Conservation (phyloP, 2,888 invertebrate genomes). For the Archaeoteleia sp. region DNA sequence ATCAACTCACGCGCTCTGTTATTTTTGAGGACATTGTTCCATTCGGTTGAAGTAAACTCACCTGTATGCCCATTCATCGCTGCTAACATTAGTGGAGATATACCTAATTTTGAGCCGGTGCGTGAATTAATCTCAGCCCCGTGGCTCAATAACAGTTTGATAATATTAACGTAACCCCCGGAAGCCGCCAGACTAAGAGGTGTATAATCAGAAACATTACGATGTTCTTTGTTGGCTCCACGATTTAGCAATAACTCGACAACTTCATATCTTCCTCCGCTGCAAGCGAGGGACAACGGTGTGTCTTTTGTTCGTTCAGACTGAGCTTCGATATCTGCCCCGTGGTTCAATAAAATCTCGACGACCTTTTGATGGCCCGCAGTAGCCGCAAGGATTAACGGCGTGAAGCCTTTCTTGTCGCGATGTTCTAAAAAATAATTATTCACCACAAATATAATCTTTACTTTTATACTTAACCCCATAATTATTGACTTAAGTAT, state of each 20-base stretch:
- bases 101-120: constrained; percentile 97
- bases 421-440: constrained; percentile 83
- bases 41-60: too few relatives aligned
- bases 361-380: constrained; percentile 95
- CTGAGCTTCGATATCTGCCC: constrained; percentile 98
- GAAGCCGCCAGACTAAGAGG: constrained; percentile 99
- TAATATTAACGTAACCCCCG: constrained; percentile 98
- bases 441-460: too few relatives aligned
- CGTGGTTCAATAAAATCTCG: constrained; percentile 93
- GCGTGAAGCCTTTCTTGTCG: constrained; percentile 99
- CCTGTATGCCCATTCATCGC: constrained; percentile 98
- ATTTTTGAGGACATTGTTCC: too few relatives aligned
- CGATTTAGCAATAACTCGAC: constrained; percentile 92
- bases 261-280: constrained; percentile 96
- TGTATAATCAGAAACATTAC: constrained; percentile 99
- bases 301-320: constrained; percentile 99
- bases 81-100: constrained; percentile 98
- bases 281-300: constrained; percentile 96
- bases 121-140: constrained; percentile 99
- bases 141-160: constrained; percentile 92
- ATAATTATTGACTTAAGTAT: too few relatives aligned
- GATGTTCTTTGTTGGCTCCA: constrained; percentile 97
- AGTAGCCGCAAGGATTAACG: constrained; percentile 96
- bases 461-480: too few relatives aligned
- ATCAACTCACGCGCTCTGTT: too few relatives aligned